Conservation (phyloP, 2,888 invertebrate genomes). For the Cyclophora albipunctata region DNA sequence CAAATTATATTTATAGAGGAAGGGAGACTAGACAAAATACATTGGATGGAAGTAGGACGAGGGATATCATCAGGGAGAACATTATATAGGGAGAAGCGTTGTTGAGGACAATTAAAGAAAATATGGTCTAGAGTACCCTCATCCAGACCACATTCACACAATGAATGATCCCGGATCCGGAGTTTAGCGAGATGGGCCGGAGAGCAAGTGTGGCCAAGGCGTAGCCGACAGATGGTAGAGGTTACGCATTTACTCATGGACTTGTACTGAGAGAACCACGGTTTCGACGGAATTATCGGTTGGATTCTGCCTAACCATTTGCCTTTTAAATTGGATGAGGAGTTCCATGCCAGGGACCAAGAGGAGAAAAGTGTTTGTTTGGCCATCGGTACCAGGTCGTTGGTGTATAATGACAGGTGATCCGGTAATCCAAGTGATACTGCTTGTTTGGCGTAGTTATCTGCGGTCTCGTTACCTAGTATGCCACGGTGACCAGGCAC, state of each 20-base stretch:
- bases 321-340: background rate
- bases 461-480: no score
- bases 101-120: background rate
- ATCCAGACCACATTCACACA: conserved; percentile 15
- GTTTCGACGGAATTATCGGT: background rate
- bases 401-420: background rate
- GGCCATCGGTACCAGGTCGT: background rate
- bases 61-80: conserved; percentile 1
- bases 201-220: conserved; percentile 9
- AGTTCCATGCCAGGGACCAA: background rate
- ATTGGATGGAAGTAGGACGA: background rate
- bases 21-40: background rate
- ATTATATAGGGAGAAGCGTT: background rate
- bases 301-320: background rate
- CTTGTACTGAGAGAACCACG: conserved; percentile 1
- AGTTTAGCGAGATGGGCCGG: conserved; percentile 9
- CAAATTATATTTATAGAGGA: no score
- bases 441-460: background rate
- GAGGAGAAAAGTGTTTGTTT: background rate
- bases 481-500: background rate
- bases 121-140: conserved; percentile 4
- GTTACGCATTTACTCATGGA: conserved; percentile 1
- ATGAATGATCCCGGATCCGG: conserved; percentile 5
- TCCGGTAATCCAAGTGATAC: background rate
- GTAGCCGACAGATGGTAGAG: conserved; percentile 6